Conservation (phyloP, 1,140 invertebrate species). For the Atta colombica region DNA sequence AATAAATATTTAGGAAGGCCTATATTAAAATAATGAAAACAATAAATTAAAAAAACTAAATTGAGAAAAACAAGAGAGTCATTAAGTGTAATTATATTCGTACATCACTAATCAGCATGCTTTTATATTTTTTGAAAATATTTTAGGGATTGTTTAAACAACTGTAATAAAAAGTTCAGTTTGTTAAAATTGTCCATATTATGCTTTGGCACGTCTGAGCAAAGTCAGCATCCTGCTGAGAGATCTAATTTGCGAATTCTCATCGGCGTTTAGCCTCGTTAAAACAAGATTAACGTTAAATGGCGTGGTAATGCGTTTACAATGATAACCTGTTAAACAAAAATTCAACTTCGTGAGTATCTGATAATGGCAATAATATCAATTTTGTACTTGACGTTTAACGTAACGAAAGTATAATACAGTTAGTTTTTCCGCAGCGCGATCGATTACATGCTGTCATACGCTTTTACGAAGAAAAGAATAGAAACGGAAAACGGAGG, state of each 20-base stretch:
- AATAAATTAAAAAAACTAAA: neutral
- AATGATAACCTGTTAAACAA: neutral
- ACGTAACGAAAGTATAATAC: constrained; percentile 13
- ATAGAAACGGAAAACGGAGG: neutral
- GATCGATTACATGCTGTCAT: neutral
- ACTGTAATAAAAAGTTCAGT: neutral
- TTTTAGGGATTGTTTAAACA: constrained; percentile 7
- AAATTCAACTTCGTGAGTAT: constrained; percentile 4
- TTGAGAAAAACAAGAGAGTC: neutral
- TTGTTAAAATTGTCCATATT: constrained; percentile 5
- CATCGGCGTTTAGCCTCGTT: constrained; percentile 18
- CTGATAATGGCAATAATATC: constrained; percentile 30
- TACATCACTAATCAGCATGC: neutral
- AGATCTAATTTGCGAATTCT: neutral
- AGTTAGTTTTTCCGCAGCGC: constrained; percentile 1
- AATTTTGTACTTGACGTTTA: neutral
- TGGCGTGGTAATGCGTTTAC: neutral
- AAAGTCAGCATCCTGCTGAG: neutral
- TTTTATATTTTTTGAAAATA: neutral
- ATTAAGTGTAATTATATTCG: neutral
- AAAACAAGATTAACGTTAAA: constrained; percentile 29
- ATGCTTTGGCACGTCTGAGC: neutral
- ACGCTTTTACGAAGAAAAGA: neutral
- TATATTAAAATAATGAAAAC: neutral
- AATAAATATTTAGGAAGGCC: neutral